Evolutionary conservation across 2,797 vertebrate species (phyloP).

Genomic region (Polyboroides typus): DNA sequence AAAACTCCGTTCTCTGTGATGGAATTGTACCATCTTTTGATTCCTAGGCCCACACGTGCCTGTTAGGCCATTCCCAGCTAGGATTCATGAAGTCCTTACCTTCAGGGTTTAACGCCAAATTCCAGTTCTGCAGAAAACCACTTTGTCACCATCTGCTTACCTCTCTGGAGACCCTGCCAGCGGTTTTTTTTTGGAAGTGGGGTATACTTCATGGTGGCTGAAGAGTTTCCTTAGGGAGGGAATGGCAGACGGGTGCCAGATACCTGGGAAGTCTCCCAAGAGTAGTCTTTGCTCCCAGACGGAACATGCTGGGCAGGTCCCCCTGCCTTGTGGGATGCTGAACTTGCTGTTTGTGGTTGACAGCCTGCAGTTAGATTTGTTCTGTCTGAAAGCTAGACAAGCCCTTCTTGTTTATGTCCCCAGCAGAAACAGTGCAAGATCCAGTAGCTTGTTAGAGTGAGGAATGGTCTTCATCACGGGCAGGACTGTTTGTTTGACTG

Average conservation of each 20-base stretch:
- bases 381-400: not conserved
- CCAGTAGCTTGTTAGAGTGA: not conserved
- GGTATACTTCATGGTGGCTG: not conserved
- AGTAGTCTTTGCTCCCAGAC: not conserved
- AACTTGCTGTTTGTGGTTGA: not conserved
- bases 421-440: conserved; percentile 36
- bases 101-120: not conserved
- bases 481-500: not conserved
- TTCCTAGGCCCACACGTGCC: not conserved
- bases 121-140: not conserved
- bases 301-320: not conserved
- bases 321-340: not conserved
- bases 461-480: not conserved
- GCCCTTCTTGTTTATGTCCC: not conserved
- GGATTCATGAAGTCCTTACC: not conserved
- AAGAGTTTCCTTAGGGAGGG: not conserved
- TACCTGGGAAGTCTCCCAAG: not conserved
- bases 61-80: not conserved
- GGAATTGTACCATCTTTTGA: not conserved
- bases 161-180: not conserved
- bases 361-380: not conserved
- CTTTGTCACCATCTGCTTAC: not conserved
- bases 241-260: not conserved
- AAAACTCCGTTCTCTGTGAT: not conserved
- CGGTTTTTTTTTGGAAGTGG: not conserved